phyloP scores from a whole-genome alignment of 1,140 invertebrate genomes.

The Harpegnathos saltator region DNA sequence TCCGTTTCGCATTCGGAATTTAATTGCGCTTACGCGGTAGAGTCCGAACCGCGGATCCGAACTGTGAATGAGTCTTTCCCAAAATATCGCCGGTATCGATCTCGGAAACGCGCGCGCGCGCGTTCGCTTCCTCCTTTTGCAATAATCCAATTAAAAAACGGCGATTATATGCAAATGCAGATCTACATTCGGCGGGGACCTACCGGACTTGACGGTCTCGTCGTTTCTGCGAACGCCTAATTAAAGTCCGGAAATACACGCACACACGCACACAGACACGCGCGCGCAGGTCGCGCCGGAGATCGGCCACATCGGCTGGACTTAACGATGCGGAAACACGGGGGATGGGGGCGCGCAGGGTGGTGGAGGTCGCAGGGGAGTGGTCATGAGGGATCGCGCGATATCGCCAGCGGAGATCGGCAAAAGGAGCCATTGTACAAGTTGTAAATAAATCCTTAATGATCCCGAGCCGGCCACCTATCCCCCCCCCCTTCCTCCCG shows the following conservation, averaged over 20 bases:
- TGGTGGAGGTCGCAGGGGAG: too few relatives aligned
- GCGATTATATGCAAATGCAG: background rate
- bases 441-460: slow-evolving; percentile 78
- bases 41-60: background rate
- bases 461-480: slow-evolving; percentile 61
- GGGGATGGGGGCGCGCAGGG: slow-evolving; percentile 10
- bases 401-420: slow-evolving; percentile 71
- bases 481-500: slow-evolving; percentile 6
- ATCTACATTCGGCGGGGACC: background rate
- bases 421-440: slow-evolving; percentile 69
- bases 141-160: slow-evolving; percentile 36
- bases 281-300: background rate
- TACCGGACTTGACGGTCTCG: slow-evolving; percentile 37
- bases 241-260: slow-evolving; percentile 67
- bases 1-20: background rate
- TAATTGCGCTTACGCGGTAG: background rate
- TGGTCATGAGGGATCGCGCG: slow-evolving; percentile 39
- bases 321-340: slow-evolving; percentile 63
- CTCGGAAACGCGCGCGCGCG: background rate
- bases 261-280: too few relatives aligned
- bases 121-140: background rate
- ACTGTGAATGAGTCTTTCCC: background rate
- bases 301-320: slow-evolving; percentile 37
- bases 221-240: slow-evolving; percentile 68
- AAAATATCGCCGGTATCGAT: background rate